A percentile compares a stretch with the other conserved stretches of the same genome.
These are phyloP conservation scores for Ophion slaviceki DNA, from an alignment of 2,888 invertebrate genomes.

Conservation along the genomic window DNA sequence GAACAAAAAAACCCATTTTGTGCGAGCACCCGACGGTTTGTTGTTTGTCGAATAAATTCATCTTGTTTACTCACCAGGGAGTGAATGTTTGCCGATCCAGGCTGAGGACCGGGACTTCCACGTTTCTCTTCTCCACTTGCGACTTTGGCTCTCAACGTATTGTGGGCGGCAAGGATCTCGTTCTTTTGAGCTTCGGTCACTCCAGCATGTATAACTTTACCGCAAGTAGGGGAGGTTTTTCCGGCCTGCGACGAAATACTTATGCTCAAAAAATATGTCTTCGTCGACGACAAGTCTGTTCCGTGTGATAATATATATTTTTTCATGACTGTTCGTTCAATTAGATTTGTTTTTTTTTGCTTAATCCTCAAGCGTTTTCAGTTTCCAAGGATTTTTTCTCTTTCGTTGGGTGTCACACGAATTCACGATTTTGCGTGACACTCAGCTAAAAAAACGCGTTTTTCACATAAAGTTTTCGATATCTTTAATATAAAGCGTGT, in stretches of 20 bases:
- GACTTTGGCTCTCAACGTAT: constrained; percentile 61
- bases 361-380: too few relatives aligned
- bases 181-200: constrained; percentile 51
- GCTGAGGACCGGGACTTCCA: constrained; percentile 71
- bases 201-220: neutral
- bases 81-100: constrained; percentile 56
- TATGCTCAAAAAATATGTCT: too few relatives aligned
- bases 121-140: constrained; percentile 66
- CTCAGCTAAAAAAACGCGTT: too few relatives aligned
- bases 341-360: too few relatives aligned
- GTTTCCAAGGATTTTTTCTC: too few relatives aligned
- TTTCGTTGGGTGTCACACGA: too few relatives aligned
- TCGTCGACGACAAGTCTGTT: too few relatives aligned
- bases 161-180: constrained; percentile 65
- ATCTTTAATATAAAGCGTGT: too few relatives aligned
- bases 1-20: neutral
- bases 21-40: neutral
- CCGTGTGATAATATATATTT: too few relatives aligned
- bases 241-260: neutral
- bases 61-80: constrained; percentile 49
- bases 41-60: neutral
- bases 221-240: constrained; percentile 1
- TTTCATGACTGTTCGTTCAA: too few relatives aligned
- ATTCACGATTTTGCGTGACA: too few relatives aligned
- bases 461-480: too few relatives aligned